A percentile compares a stretch with the other conserved stretches of the same genome.
phyloP scores from a whole-genome alignment of 2,113 vertebrate species.

The Trogon melanurus region DNA sequence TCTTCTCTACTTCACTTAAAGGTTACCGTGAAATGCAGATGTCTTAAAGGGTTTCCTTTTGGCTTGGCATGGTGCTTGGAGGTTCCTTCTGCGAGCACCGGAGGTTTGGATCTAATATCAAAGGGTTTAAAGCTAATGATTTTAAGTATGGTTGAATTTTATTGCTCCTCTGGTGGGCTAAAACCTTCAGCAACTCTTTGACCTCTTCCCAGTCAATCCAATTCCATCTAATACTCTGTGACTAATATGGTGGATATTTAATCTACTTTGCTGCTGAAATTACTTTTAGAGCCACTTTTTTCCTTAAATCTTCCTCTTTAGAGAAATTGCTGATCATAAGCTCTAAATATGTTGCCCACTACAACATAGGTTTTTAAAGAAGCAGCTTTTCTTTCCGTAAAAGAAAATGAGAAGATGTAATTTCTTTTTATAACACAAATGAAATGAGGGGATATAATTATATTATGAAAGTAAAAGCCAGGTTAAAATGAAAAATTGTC shows the following conservation, averaged over 20 bases:
- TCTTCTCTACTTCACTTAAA: not conserved
- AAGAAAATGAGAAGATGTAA: slow-evolving; percentile 62
- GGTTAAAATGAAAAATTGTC: slow-evolving; percentile 55
- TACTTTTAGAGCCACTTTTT: slow-evolving; percentile 76
- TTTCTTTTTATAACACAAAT: slow-evolving; percentile 60
- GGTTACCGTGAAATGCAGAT: slow-evolving; percentile 57
- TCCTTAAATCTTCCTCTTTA: slow-evolving; percentile 72
- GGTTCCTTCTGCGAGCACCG: slow-evolving; percentile 53
- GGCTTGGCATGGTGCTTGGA: slow-evolving; percentile 60
- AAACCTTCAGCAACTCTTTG: slow-evolving; percentile 78
- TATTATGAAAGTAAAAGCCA: slow-evolving; percentile 62
- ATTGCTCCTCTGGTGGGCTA: slow-evolving; percentile 78
- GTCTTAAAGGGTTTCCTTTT: slow-evolving; percentile 68
- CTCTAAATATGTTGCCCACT: slow-evolving; percentile 68
- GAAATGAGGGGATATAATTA: slow-evolving; percentile 38
- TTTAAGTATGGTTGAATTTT: slow-evolving; percentile 84
- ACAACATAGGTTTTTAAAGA: slow-evolving; percentile 30
- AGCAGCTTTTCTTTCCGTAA: slow-evolving; percentile 58
- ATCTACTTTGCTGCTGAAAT: slow-evolving; percentile 82
- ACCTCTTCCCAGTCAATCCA: slow-evolving; percentile 79
- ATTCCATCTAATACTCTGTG: slow-evolving; percentile 83
- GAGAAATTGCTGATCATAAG: slow-evolving; percentile 78
- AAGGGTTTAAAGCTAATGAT: slow-evolving; percentile 84
- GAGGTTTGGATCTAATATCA: slow-evolving; percentile 80
- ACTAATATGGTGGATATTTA: slow-evolving; percentile 84